phyloP scores from a whole-genome alignment of 2,113 vertebrate species.

The Crotalus tigris region DNA sequence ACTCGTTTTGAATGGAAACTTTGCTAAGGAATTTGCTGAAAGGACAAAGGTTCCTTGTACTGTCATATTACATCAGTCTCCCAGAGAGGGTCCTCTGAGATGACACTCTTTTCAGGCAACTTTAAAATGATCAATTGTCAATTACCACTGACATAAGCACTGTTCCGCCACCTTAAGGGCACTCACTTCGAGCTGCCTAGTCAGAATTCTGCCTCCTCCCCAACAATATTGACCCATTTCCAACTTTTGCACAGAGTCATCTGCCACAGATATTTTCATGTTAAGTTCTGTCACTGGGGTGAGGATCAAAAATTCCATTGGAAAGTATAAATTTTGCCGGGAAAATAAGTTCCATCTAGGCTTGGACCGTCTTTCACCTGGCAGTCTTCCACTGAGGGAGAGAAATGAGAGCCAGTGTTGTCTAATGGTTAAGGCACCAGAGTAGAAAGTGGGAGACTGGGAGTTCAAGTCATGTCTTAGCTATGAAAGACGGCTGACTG shows the following conservation, averaged over 20 bases:
- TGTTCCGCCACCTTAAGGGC: constrained; percentile 12
- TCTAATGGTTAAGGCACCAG: neutral
- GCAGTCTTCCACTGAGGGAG: neutral
- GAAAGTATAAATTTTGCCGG: constrained; percentile 31
- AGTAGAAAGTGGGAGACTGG: neutral
- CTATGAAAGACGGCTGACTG: neutral
- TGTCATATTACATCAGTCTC: neutral
- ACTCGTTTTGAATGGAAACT: neutral
- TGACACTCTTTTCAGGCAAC: neutral
- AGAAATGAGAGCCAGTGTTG: neutral
- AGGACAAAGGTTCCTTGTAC: neutral
- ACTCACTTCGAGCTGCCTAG: constrained; percentile 35
- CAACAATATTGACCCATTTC: constrained; percentile 58
- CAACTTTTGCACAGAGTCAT: constrained; percentile 49
- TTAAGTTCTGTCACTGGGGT: constrained; percentile 47
- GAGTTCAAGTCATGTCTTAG: neutral
- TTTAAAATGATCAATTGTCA: neutral
- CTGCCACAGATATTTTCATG: constrained; percentile 51
- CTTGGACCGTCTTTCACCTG: neutral
- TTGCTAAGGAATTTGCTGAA: neutral
- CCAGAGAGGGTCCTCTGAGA: neutral
- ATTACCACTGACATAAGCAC: constrained; percentile 1
- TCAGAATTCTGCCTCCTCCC: constrained; percentile 37
- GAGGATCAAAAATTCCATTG: constrained; percentile 44
- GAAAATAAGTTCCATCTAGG: constrained; percentile 24